Evolutionary conservation across 2,797 vertebrate genomes (phyloP), one percentile per base, ranked within the genome.

Genomic region (Silurus lanzhouensis): DNA sequence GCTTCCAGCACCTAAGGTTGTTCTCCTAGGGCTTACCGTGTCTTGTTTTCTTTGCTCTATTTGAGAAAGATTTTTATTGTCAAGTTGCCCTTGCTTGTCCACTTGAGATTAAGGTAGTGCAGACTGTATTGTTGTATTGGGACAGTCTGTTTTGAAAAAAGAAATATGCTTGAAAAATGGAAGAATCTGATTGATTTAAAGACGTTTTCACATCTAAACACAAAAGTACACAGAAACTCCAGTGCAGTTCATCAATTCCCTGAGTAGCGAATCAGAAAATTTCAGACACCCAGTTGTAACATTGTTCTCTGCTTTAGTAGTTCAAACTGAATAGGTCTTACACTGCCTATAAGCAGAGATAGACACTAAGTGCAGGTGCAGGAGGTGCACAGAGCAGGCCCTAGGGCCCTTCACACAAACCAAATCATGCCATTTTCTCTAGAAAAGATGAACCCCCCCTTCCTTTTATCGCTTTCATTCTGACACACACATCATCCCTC

Each of bases 391-490:
- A 68, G 52, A 64, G 80, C 22, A 22, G 52, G 52, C 81, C 81
- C 55, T 46, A 19, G 74, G 57, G 81, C 64, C 81, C 76, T 27
- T 63, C 81, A 83, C 63, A 68, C 72, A 77, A 27, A 76, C 14
- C 19, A 68, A 76, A 76, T 85, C 44, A 75, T 17, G 67, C 31
- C 70, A 31, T 31, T 58, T 31, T 52, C 77, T 61, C 64, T 46
- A 70, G 71, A 68, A 77, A 71, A 77, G 71, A 52, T 44, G 20
- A 44, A 83, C 25, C 38, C 38, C 31, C 31, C 4, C 48, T 75
- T 70, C 22, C 80, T 78, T 82, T 83, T 19, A 86, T 78, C 25
- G 52, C 22, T 77, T 70, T 82, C 20, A 12, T 74, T 68, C 79
- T 31, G 63, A 82, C 80, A 70, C 64, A 31, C n/a, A 60, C 63